A percentile compares a stretch with the other conserved stretches of the same genome.
These are phyloP conservation scores for Drosophila quadrilineata DNA, from an alignment of 1,140 invertebrate genomes.

Conservation along the genomic window DNA sequence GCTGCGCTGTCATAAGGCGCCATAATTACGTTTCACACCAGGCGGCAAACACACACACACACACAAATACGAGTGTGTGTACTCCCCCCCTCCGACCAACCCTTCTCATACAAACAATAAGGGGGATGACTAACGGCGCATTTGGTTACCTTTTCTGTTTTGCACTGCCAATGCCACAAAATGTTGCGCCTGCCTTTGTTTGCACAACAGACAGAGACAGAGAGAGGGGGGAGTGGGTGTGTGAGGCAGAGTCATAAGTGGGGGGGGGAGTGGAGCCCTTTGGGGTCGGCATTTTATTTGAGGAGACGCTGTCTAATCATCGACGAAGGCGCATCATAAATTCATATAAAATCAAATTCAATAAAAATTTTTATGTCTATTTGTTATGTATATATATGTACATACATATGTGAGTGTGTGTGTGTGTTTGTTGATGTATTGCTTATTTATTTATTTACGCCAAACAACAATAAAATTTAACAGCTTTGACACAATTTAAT, in stretches of 20 bases:
- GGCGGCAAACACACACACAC: conserved; percentile 25
- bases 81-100: too few relatives aligned
- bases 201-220: not conserved
- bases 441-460: conserved; percentile 59
- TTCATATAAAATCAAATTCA: conserved; percentile 31
- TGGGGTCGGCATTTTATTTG: not conserved
- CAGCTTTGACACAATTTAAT: conserved; percentile 70
- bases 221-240: not conserved
- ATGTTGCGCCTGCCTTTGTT: conserved; percentile 25
- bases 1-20: conserved; percentile 73
- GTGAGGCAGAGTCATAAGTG: too few relatives aligned
- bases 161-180: not conserved
- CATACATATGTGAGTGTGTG: not conserved
- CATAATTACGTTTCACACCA: conserved; percentile 76
- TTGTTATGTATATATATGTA: not conserved
- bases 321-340: conserved; percentile 42
- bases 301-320: conserved; percentile 1
- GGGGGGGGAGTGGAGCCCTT: not conserved
- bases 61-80: conserved; percentile 10
- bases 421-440: conserved; percentile 30
- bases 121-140: conserved; percentile 14
- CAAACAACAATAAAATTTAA: conserved; percentile 62
- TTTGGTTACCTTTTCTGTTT: not conserved
- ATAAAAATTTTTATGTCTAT: conserved; percentile 5
- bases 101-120: conserved; percentile 10